phyloP scores from a whole-genome alignment of 2,888 invertebrate species.

The Idaea aversata region DNA sequence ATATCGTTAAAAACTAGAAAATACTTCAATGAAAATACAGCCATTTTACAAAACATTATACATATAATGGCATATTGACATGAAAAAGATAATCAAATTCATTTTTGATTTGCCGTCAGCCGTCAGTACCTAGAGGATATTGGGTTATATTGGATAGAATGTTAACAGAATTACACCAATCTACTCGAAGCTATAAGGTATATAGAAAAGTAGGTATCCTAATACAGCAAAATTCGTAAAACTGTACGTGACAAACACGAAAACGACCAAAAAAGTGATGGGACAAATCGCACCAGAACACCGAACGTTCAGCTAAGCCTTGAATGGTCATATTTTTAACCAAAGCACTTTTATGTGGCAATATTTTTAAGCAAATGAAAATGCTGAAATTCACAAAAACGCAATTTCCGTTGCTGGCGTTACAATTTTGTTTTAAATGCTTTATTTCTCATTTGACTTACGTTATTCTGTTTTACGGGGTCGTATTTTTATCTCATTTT shows the following conservation, averaged over 20 bases:
- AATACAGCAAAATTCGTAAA: background rate
- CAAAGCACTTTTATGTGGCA: conserved; percentile 28
- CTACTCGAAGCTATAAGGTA: too few relatives aligned
- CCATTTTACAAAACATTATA: too few relatives aligned
- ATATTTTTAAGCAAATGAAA: conserved; percentile 29
- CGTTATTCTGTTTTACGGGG: background rate
- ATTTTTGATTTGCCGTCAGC: too few relatives aligned
- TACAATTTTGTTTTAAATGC: conserved; percentile 20
- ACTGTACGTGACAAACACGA: background rate
- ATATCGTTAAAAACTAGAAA: too few relatives aligned
- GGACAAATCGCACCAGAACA: conserved; percentile 9
- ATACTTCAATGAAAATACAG: too few relatives aligned
- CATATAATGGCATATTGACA: too few relatives aligned
- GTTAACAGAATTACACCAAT: too few relatives aligned
- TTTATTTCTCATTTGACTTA: conserved; percentile 3
- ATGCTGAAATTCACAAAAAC: conserved; percentile 28
- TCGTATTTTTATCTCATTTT: background rate
- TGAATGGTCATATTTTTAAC: conserved; percentile 24
- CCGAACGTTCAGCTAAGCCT: conserved; percentile 21
- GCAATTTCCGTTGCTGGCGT: conserved; percentile 22
- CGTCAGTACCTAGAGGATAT: too few relatives aligned
- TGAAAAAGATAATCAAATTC: too few relatives aligned
- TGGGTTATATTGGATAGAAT: too few relatives aligned
- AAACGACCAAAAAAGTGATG: conserved; percentile 13
- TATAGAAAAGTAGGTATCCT: background rate